phyloP scores from a whole-genome alignment of 2,113 vertebrate species.

The Megaceryle maxima region DNA sequence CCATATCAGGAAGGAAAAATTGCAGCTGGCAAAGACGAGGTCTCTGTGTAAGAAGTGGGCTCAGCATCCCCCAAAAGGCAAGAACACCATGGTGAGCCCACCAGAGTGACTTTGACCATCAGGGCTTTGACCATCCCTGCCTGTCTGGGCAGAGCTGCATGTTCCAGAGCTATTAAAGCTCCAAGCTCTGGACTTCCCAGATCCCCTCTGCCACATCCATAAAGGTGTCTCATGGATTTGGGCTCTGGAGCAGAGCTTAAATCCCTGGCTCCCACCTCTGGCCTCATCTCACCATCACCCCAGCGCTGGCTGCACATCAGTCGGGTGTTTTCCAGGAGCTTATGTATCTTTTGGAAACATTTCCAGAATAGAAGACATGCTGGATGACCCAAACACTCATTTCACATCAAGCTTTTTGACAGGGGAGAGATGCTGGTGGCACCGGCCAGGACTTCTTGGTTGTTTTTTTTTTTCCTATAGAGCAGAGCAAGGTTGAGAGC shows the following conservation, averaged over 20 bases:
- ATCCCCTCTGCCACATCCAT: not conserved
- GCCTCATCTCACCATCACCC: not conserved
- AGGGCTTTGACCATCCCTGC: not conserved
- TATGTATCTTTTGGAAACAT: not conserved
- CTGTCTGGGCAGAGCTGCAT: not conserved
- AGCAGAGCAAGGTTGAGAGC: not conserved
- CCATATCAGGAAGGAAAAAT: not conserved
- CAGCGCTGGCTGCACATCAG: not conserved
- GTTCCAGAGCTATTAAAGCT: accelerated
- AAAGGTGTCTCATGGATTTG: not conserved
- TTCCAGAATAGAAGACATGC: not conserved
- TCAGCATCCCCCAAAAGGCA: not conserved
- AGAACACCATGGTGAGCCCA: not conserved
- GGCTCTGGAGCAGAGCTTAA: not conserved
- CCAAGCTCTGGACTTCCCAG: not conserved
- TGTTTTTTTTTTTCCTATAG: not conserved
- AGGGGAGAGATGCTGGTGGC: not conserved
- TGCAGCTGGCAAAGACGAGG: accelerated
- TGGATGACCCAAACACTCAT: not conserved
- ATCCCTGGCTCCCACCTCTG: not conserved
- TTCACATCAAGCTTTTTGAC: not conserved
- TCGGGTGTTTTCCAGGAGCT: not conserved
- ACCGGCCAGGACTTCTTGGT: not conserved
- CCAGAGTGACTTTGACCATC: not conserved
- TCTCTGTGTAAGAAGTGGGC: not conserved